phyloP scores from a whole-genome alignment of 2,113 vertebrate genomes.

The Boleophthalmus pectinirostris region DNA sequence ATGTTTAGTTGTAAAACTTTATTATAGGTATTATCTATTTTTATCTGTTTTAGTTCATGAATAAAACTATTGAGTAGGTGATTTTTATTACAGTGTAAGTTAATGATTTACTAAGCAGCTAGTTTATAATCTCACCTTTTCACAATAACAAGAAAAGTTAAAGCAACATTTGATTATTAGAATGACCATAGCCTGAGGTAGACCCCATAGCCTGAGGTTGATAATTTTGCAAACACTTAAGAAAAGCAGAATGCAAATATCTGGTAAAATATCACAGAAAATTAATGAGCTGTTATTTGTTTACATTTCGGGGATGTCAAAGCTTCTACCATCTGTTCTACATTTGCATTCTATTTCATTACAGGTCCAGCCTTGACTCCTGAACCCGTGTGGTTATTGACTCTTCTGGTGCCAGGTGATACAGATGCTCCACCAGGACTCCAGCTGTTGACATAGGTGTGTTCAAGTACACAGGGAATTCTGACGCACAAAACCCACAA shows the following conservation, averaged over 20 bases:
- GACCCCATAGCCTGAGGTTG: too few species aligned
- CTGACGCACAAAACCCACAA: constrained; percentile 10
- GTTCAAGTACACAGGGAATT: constrained; percentile 23
- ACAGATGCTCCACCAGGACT: constrained; percentile 19
- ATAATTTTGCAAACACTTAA: neutral
- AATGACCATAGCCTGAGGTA: too few species aligned
- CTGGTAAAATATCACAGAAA: neutral
- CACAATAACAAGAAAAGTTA: too few species aligned
- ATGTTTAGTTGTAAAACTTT: too few species aligned
- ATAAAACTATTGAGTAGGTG: too few species aligned
- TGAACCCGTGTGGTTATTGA: constrained; percentile 47
- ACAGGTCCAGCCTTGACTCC: constrained; percentile 18
- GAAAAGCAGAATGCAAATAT: neutral
- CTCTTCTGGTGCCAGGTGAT: constrained; percentile 36
- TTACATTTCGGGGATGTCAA: neutral
- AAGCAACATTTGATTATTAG: too few species aligned
- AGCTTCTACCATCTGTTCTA: constrained; percentile 22
- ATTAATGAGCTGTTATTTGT: neutral
- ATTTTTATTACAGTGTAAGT: too few species aligned
- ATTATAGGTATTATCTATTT: too few species aligned
- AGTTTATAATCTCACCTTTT: too few species aligned
- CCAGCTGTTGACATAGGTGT: constrained; percentile 56
- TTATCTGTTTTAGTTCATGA: too few species aligned
- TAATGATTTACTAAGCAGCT: too few species aligned
- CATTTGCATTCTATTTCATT: constrained; percentile 14